Percentiles rank a stretch among this genome's conserved stretches.
phyloP scores from a whole-genome alignment of 2,888 invertebrate species.

The Drosophila engyochracea region DNA sequence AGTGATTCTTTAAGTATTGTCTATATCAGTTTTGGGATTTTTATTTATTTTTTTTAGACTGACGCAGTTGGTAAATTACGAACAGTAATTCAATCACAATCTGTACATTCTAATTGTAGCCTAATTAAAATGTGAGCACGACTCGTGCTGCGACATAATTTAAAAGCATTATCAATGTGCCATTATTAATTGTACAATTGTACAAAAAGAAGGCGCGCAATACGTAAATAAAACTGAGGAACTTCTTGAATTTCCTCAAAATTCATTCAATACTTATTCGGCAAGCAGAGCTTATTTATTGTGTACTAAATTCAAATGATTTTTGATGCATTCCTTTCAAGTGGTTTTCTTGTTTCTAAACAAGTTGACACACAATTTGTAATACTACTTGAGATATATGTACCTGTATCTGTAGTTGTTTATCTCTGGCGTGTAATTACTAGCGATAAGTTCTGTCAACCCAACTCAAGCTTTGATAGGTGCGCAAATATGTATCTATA shows the following conservation, averaged over 20 bases:
- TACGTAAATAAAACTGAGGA: background rate
- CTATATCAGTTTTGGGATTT: constrained; percentile 14
- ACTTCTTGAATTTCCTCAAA: constrained; percentile 9
- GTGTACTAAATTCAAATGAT: constrained; percentile 24
- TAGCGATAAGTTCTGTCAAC: constrained; percentile 52
- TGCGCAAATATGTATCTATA: constrained; percentile 45
- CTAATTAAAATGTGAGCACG: constrained; percentile 45
- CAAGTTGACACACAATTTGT: constrained; percentile 35
- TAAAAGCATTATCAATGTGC: constrained; percentile 21
- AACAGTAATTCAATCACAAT: constrained; percentile 11
- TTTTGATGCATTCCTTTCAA: constrained; percentile 24
- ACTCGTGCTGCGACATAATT: constrained; percentile 6
- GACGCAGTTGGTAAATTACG: constrained; percentile 41
- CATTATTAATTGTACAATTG: constrained; percentile 8
- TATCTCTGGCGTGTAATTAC: constrained; percentile 35
- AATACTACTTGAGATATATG: constrained; percentile 29
- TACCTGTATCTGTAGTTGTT: constrained; percentile 3
- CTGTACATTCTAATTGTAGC: constrained; percentile 50
- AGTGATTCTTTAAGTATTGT: constrained; percentile 8
- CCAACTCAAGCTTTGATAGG: constrained; percentile 33
- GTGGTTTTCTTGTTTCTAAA: constrained; percentile 17
- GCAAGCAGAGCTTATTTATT: constrained; percentile 4
- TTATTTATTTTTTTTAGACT: constrained; percentile 16
- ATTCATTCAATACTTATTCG: constrained; percentile 2
- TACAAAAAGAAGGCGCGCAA: constrained; percentile 6